Percentiles rank a stretch among this genome's conserved stretches.
phyloP scores from a whole-genome alignment of 2,888 invertebrate genomes.

The Meiosimyza platycephala region DNA sequence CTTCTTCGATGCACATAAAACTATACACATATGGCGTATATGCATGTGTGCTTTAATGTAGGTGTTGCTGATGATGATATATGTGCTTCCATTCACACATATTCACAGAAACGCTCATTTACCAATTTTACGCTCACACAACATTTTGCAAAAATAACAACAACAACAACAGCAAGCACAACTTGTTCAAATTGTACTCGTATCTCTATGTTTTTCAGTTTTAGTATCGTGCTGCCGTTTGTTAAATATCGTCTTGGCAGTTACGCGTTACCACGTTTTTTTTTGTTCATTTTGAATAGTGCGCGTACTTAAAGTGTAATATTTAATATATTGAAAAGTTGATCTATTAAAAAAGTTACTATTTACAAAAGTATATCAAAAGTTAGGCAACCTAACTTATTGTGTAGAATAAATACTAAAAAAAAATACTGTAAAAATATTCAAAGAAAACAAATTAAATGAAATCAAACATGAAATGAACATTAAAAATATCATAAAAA shows the following conservation, averaged over 20 bases:
- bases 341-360: no score
- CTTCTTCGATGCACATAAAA: background rate
- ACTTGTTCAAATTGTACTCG: conserved; percentile 16
- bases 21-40: conserved; percentile 31
- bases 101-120: background rate
- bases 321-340: no score
- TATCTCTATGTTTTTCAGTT: conserved; percentile 56
- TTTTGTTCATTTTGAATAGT: no score
- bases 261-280: background rate
- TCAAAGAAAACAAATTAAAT: no score
- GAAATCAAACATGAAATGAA: no score
- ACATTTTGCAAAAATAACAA: conserved; percentile 41
- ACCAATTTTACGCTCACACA: conserved; percentile 33
- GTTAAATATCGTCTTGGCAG: conserved; percentile 52
- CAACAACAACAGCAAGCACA: conserved; percentile 31
- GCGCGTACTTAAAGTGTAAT: no score
- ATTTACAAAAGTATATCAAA: no score
- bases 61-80: conserved; percentile 26
- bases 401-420: no score
- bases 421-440: no score
- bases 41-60: background rate
- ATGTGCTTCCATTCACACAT: conserved; percentile 24
- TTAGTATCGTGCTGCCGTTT: conserved; percentile 62
- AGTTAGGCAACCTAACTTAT: no score
- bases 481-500: no score